These are phyloP conservation scores for Coenonympha glycerion DNA, from an alignment of 2,888 invertebrate species.

Conservation along the genomic window DNA sequence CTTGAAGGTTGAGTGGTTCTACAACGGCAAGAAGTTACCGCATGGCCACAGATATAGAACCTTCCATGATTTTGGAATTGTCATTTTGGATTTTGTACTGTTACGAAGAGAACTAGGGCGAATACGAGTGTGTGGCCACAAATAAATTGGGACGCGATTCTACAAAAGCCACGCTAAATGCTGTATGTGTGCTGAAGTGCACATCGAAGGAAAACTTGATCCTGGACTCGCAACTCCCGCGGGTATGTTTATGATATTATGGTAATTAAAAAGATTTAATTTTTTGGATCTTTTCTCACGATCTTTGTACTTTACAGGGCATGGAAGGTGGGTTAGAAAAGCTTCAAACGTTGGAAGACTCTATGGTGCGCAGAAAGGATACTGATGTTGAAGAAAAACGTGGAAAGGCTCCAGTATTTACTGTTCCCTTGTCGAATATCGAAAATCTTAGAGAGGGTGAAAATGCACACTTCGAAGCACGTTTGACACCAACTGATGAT, in stretches of 20 bases:
- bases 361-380: slow-evolving; percentile 85
- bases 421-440: slow-evolving; percentile 90
- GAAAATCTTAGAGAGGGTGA: slow-evolving; percentile 93
- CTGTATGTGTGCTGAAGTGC: too few relatives aligned
- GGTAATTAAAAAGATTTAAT: too few relatives aligned
- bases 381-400: slow-evolving; percentile 83
- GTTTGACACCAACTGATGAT: slow-evolving; percentile 92
- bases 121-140: slow-evolving; percentile 93
- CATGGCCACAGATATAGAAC: slow-evolving; percentile 97
- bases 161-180: slow-evolving; percentile 87
- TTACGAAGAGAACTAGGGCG: slow-evolving; percentile 96
- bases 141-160: slow-evolving; percentile 93
- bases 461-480: slow-evolving; percentile 92
- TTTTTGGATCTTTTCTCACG: too few relatives aligned
- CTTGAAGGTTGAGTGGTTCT: slow-evolving; percentile 95
- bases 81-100: slow-evolving; percentile 96
- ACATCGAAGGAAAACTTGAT: slow-evolving; percentile 92
- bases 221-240: slow-evolving; percentile 93
- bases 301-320: slow-evolving; percentile 68
- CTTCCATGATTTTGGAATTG: slow-evolving; percentile 98
- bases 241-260: slow-evolving; percentile 78
- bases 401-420: slow-evolving; percentile 92
- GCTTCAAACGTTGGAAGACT: slow-evolving; percentile 93
- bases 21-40: slow-evolving; percentile 92
- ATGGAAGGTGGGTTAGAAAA: slow-evolving; percentile 97